Base-by-base conservation (phyloP, 2,797 vertebrate species). In the Ctenopoma multispine region DNA sequence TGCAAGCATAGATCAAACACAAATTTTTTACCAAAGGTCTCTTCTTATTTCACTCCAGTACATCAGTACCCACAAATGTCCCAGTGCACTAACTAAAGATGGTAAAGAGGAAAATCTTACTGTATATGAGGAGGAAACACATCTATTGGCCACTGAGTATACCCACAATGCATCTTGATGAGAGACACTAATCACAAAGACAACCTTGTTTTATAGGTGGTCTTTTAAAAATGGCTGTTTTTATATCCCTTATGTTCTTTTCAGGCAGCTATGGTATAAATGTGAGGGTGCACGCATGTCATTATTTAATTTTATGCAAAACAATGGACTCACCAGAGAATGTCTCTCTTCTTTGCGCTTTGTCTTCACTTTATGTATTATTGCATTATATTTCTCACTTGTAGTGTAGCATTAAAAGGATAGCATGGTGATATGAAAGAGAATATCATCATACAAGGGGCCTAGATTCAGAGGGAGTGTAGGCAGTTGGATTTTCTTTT, bases 341-440 rank as follows among this genome's bases (percentile, higher is more conserved):
- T 2, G 2, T 1, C 34, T 59, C 62, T 49, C 44, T 34, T 1
- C 49, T 34, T 9, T 41, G n/a, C 54, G 20, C 23, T 5, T 47
- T 27, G 43, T 18, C 34, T 58, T 27, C 14, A 13, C 21, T 47
- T 18, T n/a, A 46, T 71, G 44, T 14, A 36, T 61, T 40, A 49
- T 24, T 50, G 61, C 36, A 21, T 27, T 48, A 57, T 41, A 57
- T 41, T 38, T 20, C 11, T 51, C 27, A 47, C 49, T 66, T 50
- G 20, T 57, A 17, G 27, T 46, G 18, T 17, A 44, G 44, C 18
- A 50, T 31, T 15, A 23, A 49, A 18, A 21, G 3, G 17, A 13
- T 14, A 3, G 5, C 7, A 15, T 41, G 12, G 21, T 20, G 11
- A 63, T 14, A 13, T 43, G 20, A 49, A 23, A 18, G 31, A 13